These are phyloP conservation scores for Apamea sordens DNA, from an alignment of 2,888 invertebrate species.

Conservation along the genomic window DNA sequence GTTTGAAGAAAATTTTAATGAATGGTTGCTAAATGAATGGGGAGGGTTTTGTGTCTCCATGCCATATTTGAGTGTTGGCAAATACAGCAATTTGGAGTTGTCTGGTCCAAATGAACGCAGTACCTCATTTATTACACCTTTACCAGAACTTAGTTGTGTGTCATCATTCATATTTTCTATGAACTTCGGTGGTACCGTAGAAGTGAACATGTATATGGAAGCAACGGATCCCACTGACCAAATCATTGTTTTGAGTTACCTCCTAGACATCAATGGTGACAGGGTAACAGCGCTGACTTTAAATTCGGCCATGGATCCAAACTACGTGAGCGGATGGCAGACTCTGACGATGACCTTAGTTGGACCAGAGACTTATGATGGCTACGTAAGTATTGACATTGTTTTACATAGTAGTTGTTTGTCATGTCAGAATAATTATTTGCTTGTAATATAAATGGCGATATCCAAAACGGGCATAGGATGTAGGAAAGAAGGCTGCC, in stretches of 20 bases:
- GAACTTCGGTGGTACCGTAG: background rate
- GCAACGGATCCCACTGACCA: background rate
- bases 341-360: background rate
- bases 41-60: conserved; percentile 55
- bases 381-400: background rate
- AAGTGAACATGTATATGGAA: conserved; percentile 31
- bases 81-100: conserved; percentile 22
- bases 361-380: background rate
- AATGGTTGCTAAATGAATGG: conserved; percentile 67
- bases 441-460: background rate
- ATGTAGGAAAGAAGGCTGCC: too few relatives aligned
- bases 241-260: background rate
- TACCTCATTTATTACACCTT: conserved; percentile 68
- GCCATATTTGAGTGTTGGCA: conserved; percentile 65
- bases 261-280: background rate
- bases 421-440: background rate
- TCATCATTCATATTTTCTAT: conserved; percentile 21
- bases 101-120: conserved; percentile 65
- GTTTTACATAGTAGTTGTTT: background rate
- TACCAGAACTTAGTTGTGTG: conserved; percentile 2
- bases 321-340: background rate
- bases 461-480: too few relatives aligned
- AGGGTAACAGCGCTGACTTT: background rate
- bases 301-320: background rate
- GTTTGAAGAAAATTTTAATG: conserved; percentile 71